These are phyloP conservation scores for Stercorarius parasiticus DNA, from an alignment of 2,113 vertebrate genomes.

Conservation along the genomic window DNA sequence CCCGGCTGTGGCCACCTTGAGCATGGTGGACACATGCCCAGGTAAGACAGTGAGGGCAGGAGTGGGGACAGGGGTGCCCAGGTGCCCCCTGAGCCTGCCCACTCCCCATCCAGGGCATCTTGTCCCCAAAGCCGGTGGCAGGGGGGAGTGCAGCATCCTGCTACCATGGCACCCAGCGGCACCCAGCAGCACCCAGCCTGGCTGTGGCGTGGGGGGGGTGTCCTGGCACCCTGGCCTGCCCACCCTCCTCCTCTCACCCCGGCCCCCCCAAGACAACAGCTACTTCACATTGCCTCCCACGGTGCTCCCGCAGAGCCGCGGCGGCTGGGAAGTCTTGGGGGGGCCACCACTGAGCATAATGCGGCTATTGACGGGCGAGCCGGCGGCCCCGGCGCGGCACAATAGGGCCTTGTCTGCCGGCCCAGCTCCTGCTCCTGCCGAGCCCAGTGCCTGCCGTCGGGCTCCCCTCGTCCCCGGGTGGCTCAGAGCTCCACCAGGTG, in stretches of 20 bases:
- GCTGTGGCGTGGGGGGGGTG: fast-evolving
- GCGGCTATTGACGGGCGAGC: slow-evolving; percentile 11
- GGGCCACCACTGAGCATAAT: slow-evolving; percentile 3
- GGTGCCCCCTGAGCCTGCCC: neutral
- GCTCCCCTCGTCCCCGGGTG: neutral
- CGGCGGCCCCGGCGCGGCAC: neutral
- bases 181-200: neutral
- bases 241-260: neutral
- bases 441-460: neutral
- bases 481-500: neutral
- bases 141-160: neutral
- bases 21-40: neutral
- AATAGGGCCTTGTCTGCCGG: slow-evolving; percentile 55
- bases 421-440: neutral
- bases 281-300: slow-evolving; percentile 24
- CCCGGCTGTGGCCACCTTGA: fast-evolving
- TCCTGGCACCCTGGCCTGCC: neutral
- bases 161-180: neutral
- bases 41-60: neutral
- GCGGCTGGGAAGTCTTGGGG: slow-evolving; percentile 32
- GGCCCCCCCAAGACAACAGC: neutral
- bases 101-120: neutral
- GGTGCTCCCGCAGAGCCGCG: neutral
- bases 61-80: neutral
- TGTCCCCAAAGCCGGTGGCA: neutral